A percentile compares a stretch with the other conserved stretches of the same genome.
Conservation (phyloP, 2,888 invertebrate species). For the Colostygia pectinataria region DNA sequence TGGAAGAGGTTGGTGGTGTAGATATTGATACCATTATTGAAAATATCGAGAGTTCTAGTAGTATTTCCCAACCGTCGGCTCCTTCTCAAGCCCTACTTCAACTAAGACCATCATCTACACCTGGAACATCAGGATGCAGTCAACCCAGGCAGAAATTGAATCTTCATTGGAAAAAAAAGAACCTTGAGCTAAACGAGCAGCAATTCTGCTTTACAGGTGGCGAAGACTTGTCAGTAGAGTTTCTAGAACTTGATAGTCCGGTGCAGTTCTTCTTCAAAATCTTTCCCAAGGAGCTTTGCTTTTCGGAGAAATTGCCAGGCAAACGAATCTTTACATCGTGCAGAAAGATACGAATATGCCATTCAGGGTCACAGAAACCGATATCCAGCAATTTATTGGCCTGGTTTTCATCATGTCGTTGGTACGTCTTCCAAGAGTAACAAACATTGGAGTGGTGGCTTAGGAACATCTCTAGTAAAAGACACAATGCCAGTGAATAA, state of each 20-base stretch:
- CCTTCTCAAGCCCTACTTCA: neutral
- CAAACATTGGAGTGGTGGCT: neutral
- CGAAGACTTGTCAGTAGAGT: neutral
- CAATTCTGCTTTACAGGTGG: neutral
- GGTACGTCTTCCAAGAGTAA: too few species aligned
- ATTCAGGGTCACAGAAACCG: neutral
- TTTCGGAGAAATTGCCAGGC: neutral
- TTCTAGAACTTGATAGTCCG: neutral
- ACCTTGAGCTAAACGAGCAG: neutral
- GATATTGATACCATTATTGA: neutral
- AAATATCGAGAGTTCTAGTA: neutral
- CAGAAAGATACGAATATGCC: neutral
- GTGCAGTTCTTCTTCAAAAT: neutral
- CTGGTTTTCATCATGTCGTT: conserved; percentile 18
- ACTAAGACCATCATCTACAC: neutral
- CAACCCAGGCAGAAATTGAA: too few species aligned
- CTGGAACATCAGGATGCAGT: too few species aligned
- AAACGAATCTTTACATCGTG: neutral
- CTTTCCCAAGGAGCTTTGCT: neutral
- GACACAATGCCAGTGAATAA: conserved; percentile 2
- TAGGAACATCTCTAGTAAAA: neutral
- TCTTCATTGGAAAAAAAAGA: neutral
- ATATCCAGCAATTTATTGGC: neutral
- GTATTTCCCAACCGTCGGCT: neutral
- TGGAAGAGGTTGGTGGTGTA: too few species aligned